Base-by-base conservation (phyloP, 2,797 vertebrate genomes). In the Leuciscus waleckii region DNA sequence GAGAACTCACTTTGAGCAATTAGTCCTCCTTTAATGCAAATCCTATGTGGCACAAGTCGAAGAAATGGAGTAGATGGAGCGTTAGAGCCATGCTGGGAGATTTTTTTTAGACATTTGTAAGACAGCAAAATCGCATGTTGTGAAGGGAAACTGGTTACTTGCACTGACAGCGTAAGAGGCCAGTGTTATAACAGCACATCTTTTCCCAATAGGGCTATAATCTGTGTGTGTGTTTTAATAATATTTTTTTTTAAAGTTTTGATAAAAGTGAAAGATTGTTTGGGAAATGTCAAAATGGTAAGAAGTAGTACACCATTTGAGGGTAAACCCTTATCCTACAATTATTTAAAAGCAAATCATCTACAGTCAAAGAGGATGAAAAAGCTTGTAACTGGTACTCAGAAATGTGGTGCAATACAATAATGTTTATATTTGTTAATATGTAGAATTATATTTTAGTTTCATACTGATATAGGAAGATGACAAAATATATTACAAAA, bases 11-110 rank as follows among this genome's bases (percentile, higher is more conserved):
- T 87, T 87, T 79, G 76, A 87, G 90, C 89, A 91, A 90, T 91
- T 89, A 93, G 87, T 79, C 76, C 79, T 87, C 88, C 87, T 82
- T 89, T 83, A 58, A 88, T 91, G 89, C 89, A 92, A 92, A 91
- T 92, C 90, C 89, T 92, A 79, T 43, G 56, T 41, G 39, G 69
- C 70, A 21, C 86, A 89, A 87, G 69, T 85, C 67, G 37, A 78
- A 87, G 84, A 91, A 89, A 92, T 86, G 73, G 87, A 86, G 75
- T 61, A 65, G 29, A 80, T 65, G 67, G 39, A 73, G 68, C 32
- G 8, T 76, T 78, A 81, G 56, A 83, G 23, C 37, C 86, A 89
- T 83, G 79, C 81, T 81, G 88, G 70, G 37, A 87, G 80, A 68
- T 80, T 79, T 87, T 65, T 65, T 84, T 67, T 71, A 46, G 58